Percentiles rank a stretch among this genome's conserved stretches.
Conservation (phyloP, 2,113 vertebrate genomes). For the Phainopepla nitens region DNA sequence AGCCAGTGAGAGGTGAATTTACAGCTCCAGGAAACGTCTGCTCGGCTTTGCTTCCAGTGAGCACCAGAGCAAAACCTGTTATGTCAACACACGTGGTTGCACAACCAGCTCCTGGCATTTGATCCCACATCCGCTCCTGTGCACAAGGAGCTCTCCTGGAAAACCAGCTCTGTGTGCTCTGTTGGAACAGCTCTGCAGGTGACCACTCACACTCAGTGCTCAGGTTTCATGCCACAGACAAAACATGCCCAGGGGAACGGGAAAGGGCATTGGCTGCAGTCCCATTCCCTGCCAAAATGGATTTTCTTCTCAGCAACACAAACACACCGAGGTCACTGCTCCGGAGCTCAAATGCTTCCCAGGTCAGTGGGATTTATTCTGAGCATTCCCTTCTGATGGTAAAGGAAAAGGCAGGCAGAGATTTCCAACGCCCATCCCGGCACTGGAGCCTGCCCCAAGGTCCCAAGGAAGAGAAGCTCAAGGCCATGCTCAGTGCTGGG, state of each 20-base stretch:
- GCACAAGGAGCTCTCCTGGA: background rate
- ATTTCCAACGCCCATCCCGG: accelerated
- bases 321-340: accelerated
- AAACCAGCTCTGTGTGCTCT: accelerated
- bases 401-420: background rate
- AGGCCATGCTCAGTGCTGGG: accelerated
- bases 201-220: background rate
- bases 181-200: background rate
- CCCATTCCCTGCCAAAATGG: background rate
- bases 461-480: background rate
- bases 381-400: background rate
- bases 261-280: accelerated
- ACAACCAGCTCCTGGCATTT: background rate
- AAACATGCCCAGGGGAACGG: background rate
- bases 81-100: background rate
- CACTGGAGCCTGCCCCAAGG: background rate
- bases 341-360: accelerated
- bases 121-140: background rate
- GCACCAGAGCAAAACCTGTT: background rate
- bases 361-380: background rate
- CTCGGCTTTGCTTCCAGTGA: background rate
- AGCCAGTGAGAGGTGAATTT: background rate
- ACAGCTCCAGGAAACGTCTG: constrained; percentile 8
- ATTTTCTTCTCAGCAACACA: background rate
- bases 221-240: background rate